These are phyloP conservation scores for Pogona vitticeps DNA, from an alignment of 2,113 vertebrate species.

Conservation along the genomic window DNA sequence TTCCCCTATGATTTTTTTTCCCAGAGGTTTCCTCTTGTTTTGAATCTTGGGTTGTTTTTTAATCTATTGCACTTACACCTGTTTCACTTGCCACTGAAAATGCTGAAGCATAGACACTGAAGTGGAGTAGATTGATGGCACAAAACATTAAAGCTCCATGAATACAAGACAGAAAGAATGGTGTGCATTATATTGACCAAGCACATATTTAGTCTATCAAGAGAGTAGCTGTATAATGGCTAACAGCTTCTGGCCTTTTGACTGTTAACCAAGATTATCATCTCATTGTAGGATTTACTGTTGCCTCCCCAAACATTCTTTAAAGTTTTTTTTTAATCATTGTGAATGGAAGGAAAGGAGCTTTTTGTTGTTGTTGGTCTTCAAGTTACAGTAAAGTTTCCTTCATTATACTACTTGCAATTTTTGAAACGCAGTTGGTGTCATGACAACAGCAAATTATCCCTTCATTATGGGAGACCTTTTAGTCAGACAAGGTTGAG, in stretches of 20 bases:
- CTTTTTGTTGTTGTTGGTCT: neutral
- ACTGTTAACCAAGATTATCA: neutral
- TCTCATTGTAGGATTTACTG: neutral
- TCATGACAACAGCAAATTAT: conserved; percentile 13
- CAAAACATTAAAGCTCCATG: conserved; percentile 49
- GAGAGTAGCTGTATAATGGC: neutral
- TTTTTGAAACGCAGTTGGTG: neutral
- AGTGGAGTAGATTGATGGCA: conserved; percentile 56
- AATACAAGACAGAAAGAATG: neutral
- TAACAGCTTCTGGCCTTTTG: neutral
- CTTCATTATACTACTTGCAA: conserved; percentile 3
- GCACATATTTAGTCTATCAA: neutral
- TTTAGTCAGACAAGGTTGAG: conserved; percentile 17
- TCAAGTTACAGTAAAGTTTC: neutral
- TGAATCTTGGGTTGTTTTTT: neutral
- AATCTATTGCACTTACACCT: neutral
- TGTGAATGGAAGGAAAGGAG: neutral
- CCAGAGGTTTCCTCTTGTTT: neutral
- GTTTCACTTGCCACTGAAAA: conserved; percentile 52
- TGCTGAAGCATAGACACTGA: conserved; percentile 56
- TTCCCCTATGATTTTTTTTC: too few species aligned
- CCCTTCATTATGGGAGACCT: conserved; percentile 20
- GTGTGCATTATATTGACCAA: conserved; percentile 4
- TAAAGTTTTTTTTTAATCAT: neutral
- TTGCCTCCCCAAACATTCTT: neutral